A percentile compares a stretch with the other conserved stretches of the same genome.
phyloP scores from a whole-genome alignment of 2,113 vertebrate species.

The Trogon surrucura region DNA sequence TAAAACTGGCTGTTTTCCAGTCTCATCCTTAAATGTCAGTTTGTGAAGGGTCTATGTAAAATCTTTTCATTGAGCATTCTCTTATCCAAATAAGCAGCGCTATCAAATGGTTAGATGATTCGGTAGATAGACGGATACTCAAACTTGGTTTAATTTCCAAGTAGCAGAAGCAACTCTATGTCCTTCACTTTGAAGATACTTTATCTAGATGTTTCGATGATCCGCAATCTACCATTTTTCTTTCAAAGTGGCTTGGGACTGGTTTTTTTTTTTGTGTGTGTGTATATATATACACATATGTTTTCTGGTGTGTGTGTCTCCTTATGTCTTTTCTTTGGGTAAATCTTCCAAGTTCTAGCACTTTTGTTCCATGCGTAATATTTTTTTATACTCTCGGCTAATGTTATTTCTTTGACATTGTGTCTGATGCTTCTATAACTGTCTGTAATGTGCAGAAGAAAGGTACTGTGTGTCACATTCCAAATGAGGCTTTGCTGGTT shows the following conservation, averaged over 20 bases:
- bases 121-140: neutral
- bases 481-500: neutral
- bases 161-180: neutral
- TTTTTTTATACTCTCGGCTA: neutral
- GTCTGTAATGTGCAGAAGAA: neutral
- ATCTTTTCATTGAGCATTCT: neutral
- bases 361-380: neutral
- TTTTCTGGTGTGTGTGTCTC: neutral
- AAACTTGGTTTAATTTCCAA: neutral
- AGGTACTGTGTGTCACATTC: neutral
- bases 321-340: neutral
- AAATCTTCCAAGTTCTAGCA: neutral
- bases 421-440: neutral
- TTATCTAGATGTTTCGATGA: neutral
- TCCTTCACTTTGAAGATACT: neutral
- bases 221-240: neutral
- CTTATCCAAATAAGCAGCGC: neutral
- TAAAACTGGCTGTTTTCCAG: neutral
- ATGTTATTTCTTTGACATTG: neutral
- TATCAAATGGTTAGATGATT: neutral
- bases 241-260: neutral
- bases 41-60: neutral
- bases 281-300: rapidly evolving
- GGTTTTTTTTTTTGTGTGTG: too few species aligned
- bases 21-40: neutral